These are phyloP conservation scores for Amphimallon solstitiale DNA, from an alignment of 2,888 invertebrate species.

Conservation along the genomic window DNA sequence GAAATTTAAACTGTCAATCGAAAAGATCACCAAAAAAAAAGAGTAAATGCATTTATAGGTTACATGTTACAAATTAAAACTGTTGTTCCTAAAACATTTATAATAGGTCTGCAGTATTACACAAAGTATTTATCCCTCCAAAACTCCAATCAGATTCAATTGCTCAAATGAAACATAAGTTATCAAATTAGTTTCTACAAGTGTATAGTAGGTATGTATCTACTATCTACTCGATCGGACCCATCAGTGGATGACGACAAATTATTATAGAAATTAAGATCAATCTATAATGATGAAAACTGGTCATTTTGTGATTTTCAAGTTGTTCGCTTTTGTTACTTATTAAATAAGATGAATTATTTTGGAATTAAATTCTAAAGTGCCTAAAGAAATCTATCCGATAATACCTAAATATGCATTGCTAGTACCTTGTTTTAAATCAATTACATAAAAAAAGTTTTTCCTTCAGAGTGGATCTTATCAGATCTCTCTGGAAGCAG, in stretches of 20 bases:
- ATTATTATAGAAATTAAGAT: slow-evolving; percentile 2
- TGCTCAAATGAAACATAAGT: slow-evolving; percentile 19
- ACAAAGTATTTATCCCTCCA: slow-evolving; percentile 15
- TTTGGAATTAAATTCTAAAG: slow-evolving; percentile 30
- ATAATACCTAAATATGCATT: no score
- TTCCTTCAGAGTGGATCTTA: no score
- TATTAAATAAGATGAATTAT: slow-evolving; percentile 9
- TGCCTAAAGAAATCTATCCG: slow-evolving; percentile 16
- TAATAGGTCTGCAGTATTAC: background rate
- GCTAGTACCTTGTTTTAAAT: no score
- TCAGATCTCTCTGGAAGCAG: no score
- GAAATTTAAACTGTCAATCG: no score
- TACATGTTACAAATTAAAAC: no score
- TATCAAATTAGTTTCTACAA: background rate
- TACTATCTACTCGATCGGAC: background rate
- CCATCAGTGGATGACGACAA: background rate
- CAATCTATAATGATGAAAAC: slow-evolving; percentile 5
- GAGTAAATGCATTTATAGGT: no score
- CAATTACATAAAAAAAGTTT: no score
- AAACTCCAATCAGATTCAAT: background rate
- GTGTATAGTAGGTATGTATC: background rate
- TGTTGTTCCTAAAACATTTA: background rate
- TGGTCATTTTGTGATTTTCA: slow-evolving; percentile 25
- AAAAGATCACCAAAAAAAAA: no score
- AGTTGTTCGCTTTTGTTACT: slow-evolving; percentile 22